A percentile compares a stretch with the other conserved stretches of the same genome.
These are phyloP conservation scores for Drosophila rhopaloa DNA, from an alignment of 1,140 invertebrate genomes.

Conservation along the genomic window DNA sequence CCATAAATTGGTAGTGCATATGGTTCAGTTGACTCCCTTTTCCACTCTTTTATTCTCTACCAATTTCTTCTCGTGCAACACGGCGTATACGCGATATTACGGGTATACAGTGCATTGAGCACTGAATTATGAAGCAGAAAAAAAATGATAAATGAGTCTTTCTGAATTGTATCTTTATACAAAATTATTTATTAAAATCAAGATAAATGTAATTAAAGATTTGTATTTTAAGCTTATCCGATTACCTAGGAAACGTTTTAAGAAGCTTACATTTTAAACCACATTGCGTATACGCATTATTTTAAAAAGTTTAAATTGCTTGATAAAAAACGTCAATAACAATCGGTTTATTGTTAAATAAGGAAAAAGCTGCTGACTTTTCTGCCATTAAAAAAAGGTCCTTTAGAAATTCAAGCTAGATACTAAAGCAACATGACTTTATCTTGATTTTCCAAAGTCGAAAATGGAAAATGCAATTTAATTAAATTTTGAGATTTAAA, in stretches of 20 bases:
- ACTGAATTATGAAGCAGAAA: slow-evolving; percentile 2
- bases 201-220: background rate
- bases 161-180: background rate
- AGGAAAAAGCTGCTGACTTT: no score
- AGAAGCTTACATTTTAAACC: no score
- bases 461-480: slow-evolving; percentile 3
- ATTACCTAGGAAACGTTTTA: no score
- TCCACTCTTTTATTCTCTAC: background rate
- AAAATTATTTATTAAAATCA: background rate
- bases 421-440: no score
- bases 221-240: no score
- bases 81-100: slow-evolving; percentile 54
- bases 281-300: no score
- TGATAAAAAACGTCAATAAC: no score
- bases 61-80: background rate
- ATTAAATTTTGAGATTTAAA: slow-evolving; percentile 3
- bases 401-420: background rate
- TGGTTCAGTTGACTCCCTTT: slow-evolving; percentile 20
- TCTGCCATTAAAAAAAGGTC: background rate
- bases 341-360: no score
- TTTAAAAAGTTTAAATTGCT: no score
- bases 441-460: background rate
- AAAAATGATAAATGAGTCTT: slow-evolving; percentile 5
- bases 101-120: background rate
- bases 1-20: slow-evolving; percentile 76